Conservation (phyloP, 37 sponge, comb jelly and placozoan genomes). For the Cladorhizidae sp. region DNA sequence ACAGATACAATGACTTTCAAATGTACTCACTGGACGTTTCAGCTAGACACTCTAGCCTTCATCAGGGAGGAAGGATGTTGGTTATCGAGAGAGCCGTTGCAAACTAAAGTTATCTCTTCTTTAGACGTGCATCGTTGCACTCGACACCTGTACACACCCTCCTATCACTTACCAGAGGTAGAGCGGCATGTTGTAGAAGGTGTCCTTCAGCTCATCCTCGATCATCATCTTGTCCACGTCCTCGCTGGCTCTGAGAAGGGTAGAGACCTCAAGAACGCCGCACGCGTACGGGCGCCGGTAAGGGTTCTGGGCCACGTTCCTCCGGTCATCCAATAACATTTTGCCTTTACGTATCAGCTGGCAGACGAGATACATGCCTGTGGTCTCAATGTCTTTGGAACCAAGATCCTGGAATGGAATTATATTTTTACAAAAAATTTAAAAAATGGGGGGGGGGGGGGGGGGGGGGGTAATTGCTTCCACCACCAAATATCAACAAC, state of each 20-base stretch:
- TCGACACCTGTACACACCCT: background rate
- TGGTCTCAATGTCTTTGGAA: constrained; percentile 24
- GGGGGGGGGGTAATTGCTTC: no score
- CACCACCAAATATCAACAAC: no score
- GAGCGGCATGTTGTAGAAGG: constrained; percentile 32
- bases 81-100: no score
- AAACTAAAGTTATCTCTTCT: no score
- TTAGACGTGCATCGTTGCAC: no score
- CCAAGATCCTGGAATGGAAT: constrained; percentile 58
- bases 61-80: no score
- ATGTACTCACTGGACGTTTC: no score
- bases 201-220: constrained; percentile 3
- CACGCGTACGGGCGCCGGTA: constrained; percentile 69
- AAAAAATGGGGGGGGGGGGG: no score
- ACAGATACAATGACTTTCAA: no score
- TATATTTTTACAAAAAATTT: no score
- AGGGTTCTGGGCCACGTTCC: constrained; percentile 38
- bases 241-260: background rate
- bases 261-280: constrained; percentile 32
- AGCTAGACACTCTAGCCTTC: no score
- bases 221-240: background rate
- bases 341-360: constrained; percentile 58
- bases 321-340: constrained; percentile 66
- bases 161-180: constrained; percentile 31
- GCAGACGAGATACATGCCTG: constrained; percentile 52